Evolutionary conservation across 2,888 invertebrate genomes (phyloP).

Genomic region (Drosophila rubida): DNA sequence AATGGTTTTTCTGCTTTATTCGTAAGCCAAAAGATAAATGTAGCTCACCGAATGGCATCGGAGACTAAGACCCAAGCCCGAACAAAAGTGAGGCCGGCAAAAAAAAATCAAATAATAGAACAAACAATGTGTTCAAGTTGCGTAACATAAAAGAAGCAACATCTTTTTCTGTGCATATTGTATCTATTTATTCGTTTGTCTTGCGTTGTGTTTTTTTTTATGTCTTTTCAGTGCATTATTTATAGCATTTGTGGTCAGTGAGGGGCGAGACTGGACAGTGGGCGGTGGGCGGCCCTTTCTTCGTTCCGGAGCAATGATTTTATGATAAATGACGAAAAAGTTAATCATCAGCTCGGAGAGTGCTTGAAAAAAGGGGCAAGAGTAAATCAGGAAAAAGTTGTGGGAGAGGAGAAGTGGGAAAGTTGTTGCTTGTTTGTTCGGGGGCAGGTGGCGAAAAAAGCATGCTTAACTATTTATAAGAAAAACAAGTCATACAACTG

Average conservation of each 20-base stretch:
- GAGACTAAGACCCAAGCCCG: background rate
- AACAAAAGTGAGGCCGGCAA: background rate
- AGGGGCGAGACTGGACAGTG: conserved; percentile 7
- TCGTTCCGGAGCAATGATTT: conserved; percentile 54
- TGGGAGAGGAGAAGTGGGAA: conserved; percentile 18
- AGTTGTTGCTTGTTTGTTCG: conserved; percentile 13
- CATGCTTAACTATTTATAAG: conserved; percentile 40
- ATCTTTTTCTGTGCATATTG: conserved; percentile 33
- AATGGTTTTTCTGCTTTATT: conserved; percentile 31
- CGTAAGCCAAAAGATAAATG: conserved; percentile 32
- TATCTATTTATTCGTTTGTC: conserved; percentile 10
- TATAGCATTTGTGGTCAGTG: conserved; percentile 55
- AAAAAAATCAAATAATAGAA: conserved; percentile 13
- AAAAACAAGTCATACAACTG: conserved; percentile 7
- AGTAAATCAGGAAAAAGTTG: background rate
- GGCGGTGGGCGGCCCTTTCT: background rate
- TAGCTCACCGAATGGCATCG: conserved; percentile 23
- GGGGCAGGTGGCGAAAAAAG: conserved; percentile 42
- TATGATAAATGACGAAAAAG: conserved; percentile 70
- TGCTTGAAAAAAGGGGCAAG: conserved; percentile 7
- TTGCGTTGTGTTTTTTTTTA: conserved; percentile 30
- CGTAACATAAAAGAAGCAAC: conserved; percentile 25
- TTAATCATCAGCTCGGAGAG: conserved; percentile 57
- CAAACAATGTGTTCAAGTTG: conserved; percentile 31
- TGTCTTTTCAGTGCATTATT: conserved; percentile 57